Evolutionary conservation across 1,140 invertebrate species (phyloP), one percentile per base, ranked within the genome.

Genomic region (Aphelenchoides fujianensis): DNA sequence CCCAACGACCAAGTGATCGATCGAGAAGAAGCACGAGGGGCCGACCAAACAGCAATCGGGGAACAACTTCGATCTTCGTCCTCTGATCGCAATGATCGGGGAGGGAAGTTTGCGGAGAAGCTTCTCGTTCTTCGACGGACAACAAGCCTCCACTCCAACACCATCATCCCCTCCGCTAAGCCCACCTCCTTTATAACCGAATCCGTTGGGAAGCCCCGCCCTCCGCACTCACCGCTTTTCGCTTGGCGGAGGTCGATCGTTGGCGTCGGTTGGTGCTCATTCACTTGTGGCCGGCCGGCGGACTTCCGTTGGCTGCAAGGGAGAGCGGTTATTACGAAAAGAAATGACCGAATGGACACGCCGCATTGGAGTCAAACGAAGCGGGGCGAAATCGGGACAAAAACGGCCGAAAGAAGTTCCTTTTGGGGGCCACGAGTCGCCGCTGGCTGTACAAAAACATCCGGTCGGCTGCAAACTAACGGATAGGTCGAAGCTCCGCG

Each of bases 361-460:
- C n/a, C n/a, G n/a, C n/a, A n/a, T n/a, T n/a, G n/a, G n/a, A n/a
- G n/a, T n/a, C n/a, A n/a, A n/a, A n/a, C n/a, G n/a, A n/a, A n/a
- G n/a, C n/a, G n/a, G n/a, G n/a, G n/a, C n/a, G n/a, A n/a, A n/a
- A n/a, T n/a, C n/a, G n/a, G n/a, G n/a, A n/a, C n/a, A n/a, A n/a
- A n/a, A n/a, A n/a, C n/a, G n/a, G n/a, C n/a, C n/a, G n/a, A n/a
- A n/a, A n/a, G n/a, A n/a, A n/a, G n/a, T n/a, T n/a, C n/a, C n/a
- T n/a, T n/a, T n/a, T n/a, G n/a, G n/a, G n/a, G n/a, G n/a, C n/a
- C n/a, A n/a, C n/a, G n/a, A n/a, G n/a, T n/a, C n/a, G n/a, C n/a
- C 41, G 41, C 41, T 48, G 41, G 12, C 23, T 48, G 41, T 48
- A 48, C 41, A 48, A 48, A 48, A 48, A 48, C 41, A 48, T 48